phyloP scores from a whole-genome alignment of 2,113 vertebrate genomes.

The Nothobranchius kuhntae region DNA sequence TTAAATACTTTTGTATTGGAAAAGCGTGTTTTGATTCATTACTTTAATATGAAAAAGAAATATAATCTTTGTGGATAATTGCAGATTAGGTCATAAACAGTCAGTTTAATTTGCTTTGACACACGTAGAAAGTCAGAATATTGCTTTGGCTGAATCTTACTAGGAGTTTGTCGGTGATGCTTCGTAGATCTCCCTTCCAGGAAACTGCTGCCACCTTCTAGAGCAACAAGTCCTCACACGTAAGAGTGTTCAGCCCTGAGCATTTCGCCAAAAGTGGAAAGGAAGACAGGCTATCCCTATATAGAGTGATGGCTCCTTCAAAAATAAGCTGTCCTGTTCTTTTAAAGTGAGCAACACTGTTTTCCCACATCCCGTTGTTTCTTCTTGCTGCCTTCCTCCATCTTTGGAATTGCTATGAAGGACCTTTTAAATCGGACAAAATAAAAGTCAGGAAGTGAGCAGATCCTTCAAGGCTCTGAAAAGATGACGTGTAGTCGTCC shows the following conservation, averaged over 20 bases:
- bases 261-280: slow-evolving; percentile 57
- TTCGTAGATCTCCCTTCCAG: slow-evolving; percentile 28
- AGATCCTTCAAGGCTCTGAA: slow-evolving; percentile 56
- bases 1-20: not conserved
- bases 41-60: not conserved
- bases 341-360: slow-evolving; percentile 37
- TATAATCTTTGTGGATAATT: not conserved
- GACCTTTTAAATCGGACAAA: slow-evolving; percentile 55
- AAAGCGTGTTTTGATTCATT: slow-evolving; percentile 3
- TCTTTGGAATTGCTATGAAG: slow-evolving; percentile 28
- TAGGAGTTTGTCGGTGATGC: slow-evolving; percentile 13
- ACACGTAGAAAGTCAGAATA: slow-evolving; percentile 20
- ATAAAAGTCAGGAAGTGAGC: slow-evolving; percentile 51
- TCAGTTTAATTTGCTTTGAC: not conserved
- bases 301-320: slow-evolving; percentile 69
- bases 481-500: slow-evolving; percentile 62
- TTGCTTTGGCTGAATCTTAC: slow-evolving; percentile 27
- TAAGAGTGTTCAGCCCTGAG: slow-evolving; percentile 70
- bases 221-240: slow-evolving; percentile 63
- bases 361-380: slow-evolving; percentile 18
- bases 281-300: slow-evolving; percentile 66
- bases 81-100: not conserved
- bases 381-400: slow-evolving; percentile 35
- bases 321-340: slow-evolving; percentile 71
- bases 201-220: slow-evolving; percentile 63